Evolutionary conservation across 2,797 vertebrate genomes (phyloP).

Genomic region (Esox masquinongy): DNA sequence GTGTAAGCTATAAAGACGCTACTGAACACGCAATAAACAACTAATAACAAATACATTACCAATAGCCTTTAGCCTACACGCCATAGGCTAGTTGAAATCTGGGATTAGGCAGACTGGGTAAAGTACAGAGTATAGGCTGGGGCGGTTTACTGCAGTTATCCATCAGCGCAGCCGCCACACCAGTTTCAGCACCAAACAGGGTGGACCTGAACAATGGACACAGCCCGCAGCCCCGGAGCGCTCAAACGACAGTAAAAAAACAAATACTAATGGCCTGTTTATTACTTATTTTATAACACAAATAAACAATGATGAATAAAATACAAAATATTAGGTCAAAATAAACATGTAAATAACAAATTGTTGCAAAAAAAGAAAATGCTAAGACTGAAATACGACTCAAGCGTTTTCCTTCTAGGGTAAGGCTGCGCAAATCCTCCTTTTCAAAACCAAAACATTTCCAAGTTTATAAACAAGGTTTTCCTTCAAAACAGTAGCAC

Average conservation of each 20-base stretch:
- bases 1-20: background rate
- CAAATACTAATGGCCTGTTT: background rate
- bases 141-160: conserved; percentile 33
- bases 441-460: background rate
- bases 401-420: background rate
- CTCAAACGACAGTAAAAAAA: conserved; percentile 18
- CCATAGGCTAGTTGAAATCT: background rate
- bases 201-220: conserved; percentile 75
- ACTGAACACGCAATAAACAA: background rate
- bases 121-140: background rate
- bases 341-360: background rate
- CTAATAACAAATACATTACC: background rate
- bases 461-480: background rate
- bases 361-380: background rate
- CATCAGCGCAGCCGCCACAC: conserved; percentile 15
- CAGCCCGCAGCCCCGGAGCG: conserved; percentile 25
- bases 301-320: background rate
- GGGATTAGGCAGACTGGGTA: background rate
- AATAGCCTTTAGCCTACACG: background rate
- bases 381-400: background rate
- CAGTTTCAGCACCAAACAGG: conserved; percentile 71
- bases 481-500: background rate
- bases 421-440: background rate
- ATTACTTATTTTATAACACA: background rate
- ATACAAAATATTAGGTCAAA: background rate